Evolutionary conservation across 2,113 vertebrate genomes (phyloP).

Genomic region (Cavia aperea): DNA sequence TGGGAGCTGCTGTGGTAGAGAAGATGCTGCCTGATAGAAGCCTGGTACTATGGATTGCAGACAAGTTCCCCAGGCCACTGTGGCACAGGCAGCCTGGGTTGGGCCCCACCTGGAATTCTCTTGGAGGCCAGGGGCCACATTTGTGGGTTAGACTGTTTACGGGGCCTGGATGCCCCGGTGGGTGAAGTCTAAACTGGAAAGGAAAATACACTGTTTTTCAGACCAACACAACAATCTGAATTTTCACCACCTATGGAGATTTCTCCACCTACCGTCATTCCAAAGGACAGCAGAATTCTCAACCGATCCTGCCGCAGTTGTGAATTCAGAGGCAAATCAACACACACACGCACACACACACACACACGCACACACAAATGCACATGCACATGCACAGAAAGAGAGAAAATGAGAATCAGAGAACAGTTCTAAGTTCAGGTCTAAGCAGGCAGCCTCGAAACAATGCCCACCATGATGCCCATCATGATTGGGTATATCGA

Average conservation of each 20-base stretch:
- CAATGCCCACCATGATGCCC: background rate
- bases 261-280: background rate
- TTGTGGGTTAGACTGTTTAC: background rate
- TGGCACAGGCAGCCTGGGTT: background rate
- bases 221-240: background rate
- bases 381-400: background rate
- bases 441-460: background rate
- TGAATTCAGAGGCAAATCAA: background rate
- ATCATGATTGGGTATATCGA: background rate
- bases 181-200: background rate
- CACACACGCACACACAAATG: background rate
- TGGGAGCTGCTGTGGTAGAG: rapidly evolving
- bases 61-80: background rate
- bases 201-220: background rate
- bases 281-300: background rate
- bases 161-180: background rate
- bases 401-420: background rate
- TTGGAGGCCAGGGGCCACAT: background rate
- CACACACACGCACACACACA: rapidly evolving
- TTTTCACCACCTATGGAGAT: background rate
- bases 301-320: background rate
- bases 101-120: background rate
- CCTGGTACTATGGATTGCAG: background rate
- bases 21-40: background rate
- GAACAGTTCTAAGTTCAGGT: background rate